A percentile compares a stretch with the other conserved stretches of the same genome.
Conservation (phyloP, 2,797 vertebrate species). For the Microchirus variegatus region DNA sequence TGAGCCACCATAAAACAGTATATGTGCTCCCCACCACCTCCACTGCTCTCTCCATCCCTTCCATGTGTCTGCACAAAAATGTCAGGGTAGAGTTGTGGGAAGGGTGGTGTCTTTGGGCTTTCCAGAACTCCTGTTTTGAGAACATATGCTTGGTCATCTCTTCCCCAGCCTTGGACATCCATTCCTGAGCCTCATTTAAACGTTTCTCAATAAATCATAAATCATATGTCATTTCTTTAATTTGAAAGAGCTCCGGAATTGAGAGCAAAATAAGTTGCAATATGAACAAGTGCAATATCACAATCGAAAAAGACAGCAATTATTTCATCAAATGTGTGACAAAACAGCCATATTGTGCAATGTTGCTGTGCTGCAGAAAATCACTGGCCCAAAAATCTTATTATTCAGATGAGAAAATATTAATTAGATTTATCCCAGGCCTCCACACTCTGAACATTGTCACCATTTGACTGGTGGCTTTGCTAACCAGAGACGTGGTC, state of each 20-base stretch:
- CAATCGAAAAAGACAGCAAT: no score
- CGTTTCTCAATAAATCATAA: conserved; percentile 1
- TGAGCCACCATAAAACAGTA: conserved; percentile 27
- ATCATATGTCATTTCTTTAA: no score
- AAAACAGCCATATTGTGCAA: no score
- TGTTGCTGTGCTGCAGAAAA: no score
- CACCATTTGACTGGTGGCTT: conserved; percentile 23
- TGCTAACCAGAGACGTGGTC: conserved; percentile 11
- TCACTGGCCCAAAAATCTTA: no score
- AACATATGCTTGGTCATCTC: conserved; percentile 55
- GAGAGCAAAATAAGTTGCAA: no score
- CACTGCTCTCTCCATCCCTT: conserved; percentile 16
- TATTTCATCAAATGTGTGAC: no score
- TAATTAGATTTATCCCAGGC: no score
- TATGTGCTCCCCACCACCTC: conserved; percentile 36
- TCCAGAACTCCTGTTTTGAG: conserved; percentile 48
- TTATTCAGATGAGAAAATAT: no score
- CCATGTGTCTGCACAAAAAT: conserved; percentile 38
- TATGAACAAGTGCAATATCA: no score
- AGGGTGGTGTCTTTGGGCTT: conserved; percentile 14
- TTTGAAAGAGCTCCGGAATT: no score
- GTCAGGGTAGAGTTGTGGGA: not conserved
- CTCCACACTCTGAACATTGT: not conserved
- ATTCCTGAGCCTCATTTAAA: conserved; percentile 10
- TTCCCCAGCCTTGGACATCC: conserved; percentile 6